Conservation (phyloP, 2,888 invertebrate species). For the Ligdia adustata region DNA sequence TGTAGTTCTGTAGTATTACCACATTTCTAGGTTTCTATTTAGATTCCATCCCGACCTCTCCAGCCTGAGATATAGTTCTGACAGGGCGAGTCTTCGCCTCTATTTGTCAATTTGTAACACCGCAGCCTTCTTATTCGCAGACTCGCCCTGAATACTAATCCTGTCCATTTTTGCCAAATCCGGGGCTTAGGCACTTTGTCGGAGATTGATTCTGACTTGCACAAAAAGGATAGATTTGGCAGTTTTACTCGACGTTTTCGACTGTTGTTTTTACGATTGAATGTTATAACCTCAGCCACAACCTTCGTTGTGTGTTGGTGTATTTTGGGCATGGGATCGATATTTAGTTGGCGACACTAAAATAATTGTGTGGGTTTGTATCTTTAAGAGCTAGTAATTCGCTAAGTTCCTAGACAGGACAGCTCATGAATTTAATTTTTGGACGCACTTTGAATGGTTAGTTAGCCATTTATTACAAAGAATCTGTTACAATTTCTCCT, state of each 20-base stretch:
- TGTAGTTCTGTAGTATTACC: too few species aligned
- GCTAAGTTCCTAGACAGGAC: too few species aligned
- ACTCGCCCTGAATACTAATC: slow-evolving; percentile 14
- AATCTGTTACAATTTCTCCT: too few species aligned
- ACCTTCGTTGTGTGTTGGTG: background rate
- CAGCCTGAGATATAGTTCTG: slow-evolving; percentile 1
- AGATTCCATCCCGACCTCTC: background rate
- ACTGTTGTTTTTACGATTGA: slow-evolving; percentile 2
- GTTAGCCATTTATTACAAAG: too few species aligned
- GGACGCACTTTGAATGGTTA: too few species aligned
- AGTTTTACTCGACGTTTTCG: background rate
- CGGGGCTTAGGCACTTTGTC: background rate
- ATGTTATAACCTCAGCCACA: background rate
- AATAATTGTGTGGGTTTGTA: too few species aligned
- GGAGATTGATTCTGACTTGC: slow-evolving; percentile 14
- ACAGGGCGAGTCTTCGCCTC: slow-evolving; percentile 8
- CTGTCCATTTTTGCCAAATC: background rate
- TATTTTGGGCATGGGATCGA: slow-evolving; percentile 4
- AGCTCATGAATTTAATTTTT: too few species aligned
- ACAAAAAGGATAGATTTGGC: background rate
- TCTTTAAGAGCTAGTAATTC: too few species aligned
- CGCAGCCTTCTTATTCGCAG: background rate
- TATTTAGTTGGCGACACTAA: background rate
- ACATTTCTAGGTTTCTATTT: too few species aligned
- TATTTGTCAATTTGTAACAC: slow-evolving; percentile 8